Percentiles rank a stretch among this genome's conserved stretches.
These are phyloP conservation scores for Pararge aegeria DNA, from an alignment of 1,140 invertebrate species.

Conservation along the genomic window DNA sequence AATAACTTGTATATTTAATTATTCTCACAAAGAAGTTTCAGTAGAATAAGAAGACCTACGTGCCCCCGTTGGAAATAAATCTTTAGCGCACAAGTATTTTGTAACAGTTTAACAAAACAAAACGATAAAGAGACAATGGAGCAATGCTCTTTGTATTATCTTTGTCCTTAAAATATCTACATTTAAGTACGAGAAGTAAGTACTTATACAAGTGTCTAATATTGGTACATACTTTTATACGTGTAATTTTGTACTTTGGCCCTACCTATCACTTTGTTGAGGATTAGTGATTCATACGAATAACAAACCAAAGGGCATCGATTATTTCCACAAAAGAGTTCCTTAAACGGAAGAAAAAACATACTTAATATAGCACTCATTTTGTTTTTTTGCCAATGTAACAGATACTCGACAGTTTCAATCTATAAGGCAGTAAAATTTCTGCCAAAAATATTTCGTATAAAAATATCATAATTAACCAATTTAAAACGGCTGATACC, in stretches of 20 bases:
- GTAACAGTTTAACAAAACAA: constrained; percentile 32
- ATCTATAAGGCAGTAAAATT: too few relatives aligned
- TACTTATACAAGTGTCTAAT: not conserved
- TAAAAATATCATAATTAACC: too few relatives aligned
- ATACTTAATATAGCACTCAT: not conserved
- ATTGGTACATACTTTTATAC: not conserved
- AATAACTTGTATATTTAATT: constrained; percentile 16
- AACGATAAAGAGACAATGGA: constrained; percentile 44
- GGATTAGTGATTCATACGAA: constrained; percentile 32
- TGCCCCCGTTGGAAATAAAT: constrained; percentile 20
- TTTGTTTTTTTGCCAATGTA: not conserved
- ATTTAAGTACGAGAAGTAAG: constrained; percentile 24
- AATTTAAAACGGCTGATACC: too few relatives aligned
- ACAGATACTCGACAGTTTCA: not conserved
- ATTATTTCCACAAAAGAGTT: constrained; percentile 15
- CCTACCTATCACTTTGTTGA: constrained; percentile 34
- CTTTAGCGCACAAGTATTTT: constrained; percentile 22
- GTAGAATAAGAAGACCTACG: not conserved
- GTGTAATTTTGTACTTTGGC: constrained; percentile 20
- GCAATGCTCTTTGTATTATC: constrained; percentile 31
- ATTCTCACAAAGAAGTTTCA: not conserved
- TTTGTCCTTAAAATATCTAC: constrained; percentile 27
- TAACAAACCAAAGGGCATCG: constrained; percentile 23
- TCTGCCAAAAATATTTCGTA: too few relatives aligned
- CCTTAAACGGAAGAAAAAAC: not conserved